phyloP scores from a whole-genome alignment of 2,113 vertebrate genomes.

The Trachemys scripta region DNA sequence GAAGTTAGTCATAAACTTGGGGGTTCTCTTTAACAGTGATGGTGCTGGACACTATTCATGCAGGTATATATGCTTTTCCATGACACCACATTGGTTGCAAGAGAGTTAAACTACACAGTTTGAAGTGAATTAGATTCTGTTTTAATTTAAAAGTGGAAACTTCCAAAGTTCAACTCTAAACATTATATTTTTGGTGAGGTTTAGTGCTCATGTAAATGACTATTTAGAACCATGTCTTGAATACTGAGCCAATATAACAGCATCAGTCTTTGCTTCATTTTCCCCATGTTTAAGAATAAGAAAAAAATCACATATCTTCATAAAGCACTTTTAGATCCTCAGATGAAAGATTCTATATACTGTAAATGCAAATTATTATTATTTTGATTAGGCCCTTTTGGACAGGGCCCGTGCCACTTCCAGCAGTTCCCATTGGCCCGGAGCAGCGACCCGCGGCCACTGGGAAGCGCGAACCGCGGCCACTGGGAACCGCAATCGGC shows the following conservation, averaged over 20 bases:
- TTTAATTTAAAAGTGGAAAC: not conserved
- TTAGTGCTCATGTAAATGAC: not conserved
- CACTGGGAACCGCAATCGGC: too few relatives aligned
- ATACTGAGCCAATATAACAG: not conserved
- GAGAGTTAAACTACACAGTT: not conserved
- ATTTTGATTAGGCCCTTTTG: not conserved
- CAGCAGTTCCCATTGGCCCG: too few relatives aligned
- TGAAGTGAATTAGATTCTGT: not conserved
- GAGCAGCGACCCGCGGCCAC: too few relatives aligned
- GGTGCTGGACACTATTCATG: not conserved
- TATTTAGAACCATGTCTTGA: not conserved
- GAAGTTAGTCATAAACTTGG: not conserved
- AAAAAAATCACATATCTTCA: accelerated
- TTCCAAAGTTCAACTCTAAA: not conserved
- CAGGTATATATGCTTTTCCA: not conserved
- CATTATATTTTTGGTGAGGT: not conserved
- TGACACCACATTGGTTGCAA: not conserved
- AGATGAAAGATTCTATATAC: not conserved
- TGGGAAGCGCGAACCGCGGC: too few relatives aligned
- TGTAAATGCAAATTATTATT: not conserved
- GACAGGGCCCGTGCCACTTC: not conserved
- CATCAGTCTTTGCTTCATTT: not conserved
- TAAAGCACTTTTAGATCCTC: not conserved
- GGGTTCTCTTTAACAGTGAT: not conserved
- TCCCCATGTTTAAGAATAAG: not conserved